Evolutionary conservation across 2,888 invertebrate genomes (phyloP), one percentile per base, ranked within the genome.

Genomic region (Drosophila atroscutellata): DNA sequence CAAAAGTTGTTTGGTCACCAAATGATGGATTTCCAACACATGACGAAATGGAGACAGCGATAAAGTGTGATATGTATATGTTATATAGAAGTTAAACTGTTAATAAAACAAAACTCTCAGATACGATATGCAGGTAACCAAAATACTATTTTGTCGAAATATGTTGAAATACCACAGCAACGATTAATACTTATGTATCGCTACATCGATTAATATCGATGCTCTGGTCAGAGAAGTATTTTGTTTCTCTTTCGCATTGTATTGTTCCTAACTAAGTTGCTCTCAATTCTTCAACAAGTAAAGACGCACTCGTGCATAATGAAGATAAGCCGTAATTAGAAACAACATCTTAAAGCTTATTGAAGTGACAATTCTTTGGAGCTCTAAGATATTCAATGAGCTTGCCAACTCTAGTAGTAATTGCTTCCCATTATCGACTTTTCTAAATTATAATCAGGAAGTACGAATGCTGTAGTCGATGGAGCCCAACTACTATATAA

Each of bases 1-100:
- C 61, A 72, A 72, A 72, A 75, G 57, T 64, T 75, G 28, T 70
- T 71, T 42, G 57, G 51, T 56, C 65, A 70, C 75, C 56, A 56
- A 73, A 57, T 75, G 59, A 66, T 56, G 58, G 61, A 62, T 62
- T 65, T 65, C 24, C 42, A 69, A 65, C 58, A 54, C 7, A 51
- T 34, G 52, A 36, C 34, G 42, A 47, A 45, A 51, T 28, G 50
- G 55, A 34, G 45, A 63, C 34, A 55, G 20, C 37, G 15, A 20
- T 9, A 50, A 37, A 11, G 37, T n/a, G 13, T 4, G 2, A 28
- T 13, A 32, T 39, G 26, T 20, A 13, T 37, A 24, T 49, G 15
- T 49, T 26, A 2, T 11, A 20, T n/a, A 45, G 13, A 47, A 58
- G 18, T 2, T n/a, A 13, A 34, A 13, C 24, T 8, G 24, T 57